Conservation (phyloP, 2,797 vertebrate species). For the Australoheros facetus region DNA sequence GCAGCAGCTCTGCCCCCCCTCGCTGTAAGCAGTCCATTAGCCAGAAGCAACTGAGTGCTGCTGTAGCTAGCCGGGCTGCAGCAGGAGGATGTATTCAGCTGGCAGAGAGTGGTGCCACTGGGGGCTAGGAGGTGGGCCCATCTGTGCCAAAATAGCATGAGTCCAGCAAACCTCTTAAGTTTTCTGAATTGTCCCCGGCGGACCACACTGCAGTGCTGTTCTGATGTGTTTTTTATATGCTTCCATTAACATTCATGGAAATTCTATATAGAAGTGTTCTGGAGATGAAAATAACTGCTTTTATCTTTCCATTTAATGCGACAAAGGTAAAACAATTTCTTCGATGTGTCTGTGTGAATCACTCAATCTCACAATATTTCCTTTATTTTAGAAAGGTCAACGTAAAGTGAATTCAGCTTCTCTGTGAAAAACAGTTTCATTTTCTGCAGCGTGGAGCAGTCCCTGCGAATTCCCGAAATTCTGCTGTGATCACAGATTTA, state of each 20-base stretch:
- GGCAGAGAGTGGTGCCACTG: slow-evolving; percentile 44
- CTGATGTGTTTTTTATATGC: slow-evolving; percentile 5
- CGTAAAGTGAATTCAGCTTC: not conserved
- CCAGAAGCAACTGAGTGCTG: slow-evolving; percentile 43
- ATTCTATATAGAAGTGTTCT: not conserved
- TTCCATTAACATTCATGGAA: slow-evolving; percentile 24
- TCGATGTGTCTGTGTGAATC: not conserved
- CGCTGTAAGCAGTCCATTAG: slow-evolving; percentile 60
- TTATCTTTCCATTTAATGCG: slow-evolving; percentile 5
- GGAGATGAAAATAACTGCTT: not conserved
- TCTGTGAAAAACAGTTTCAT: not conserved
- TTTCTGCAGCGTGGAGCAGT: not conserved
- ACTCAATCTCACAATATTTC: not conserved
- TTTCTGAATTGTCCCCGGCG: slow-evolving; percentile 29
- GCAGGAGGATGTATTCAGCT: slow-evolving; percentile 60
- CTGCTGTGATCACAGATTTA: slow-evolving; percentile 24
- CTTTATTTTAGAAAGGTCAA: slow-evolving; percentile 11
- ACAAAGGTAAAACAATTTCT: not conserved
- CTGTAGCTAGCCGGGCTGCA: slow-evolving; percentile 46
- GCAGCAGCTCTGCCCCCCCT: slow-evolving; percentile 4
- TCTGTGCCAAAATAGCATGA: slow-evolving; percentile 48
- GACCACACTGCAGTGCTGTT: slow-evolving; percentile 18
- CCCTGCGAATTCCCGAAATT: slow-evolving; percentile 11
- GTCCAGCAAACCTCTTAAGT: slow-evolving; percentile 34
- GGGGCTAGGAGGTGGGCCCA: slow-evolving; percentile 42